Conservation (phyloP, 2,888 invertebrate species). For the Ptilodon capucinus region DNA sequence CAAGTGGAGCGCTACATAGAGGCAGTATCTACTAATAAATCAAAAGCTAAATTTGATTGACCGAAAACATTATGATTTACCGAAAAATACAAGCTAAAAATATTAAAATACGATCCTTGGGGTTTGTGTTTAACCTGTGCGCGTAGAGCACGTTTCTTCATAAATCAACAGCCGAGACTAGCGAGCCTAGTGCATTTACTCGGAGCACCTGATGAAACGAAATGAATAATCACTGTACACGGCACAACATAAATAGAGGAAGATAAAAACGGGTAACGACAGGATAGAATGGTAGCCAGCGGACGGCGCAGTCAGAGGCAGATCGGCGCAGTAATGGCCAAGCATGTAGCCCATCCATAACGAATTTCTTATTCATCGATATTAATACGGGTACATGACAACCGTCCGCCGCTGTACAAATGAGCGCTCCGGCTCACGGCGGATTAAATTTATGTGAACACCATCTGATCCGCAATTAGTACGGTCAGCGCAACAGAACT, state of each 20-base stretch:
- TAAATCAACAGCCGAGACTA: conserved; percentile 44
- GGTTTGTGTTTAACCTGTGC: conserved; percentile 5
- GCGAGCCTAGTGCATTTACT: conserved; percentile 32
- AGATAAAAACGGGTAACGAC: conserved; percentile 67
- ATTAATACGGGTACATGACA: conserved; percentile 79
- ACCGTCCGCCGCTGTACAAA: conserved; percentile 75
- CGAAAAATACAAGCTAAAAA: too few species aligned
- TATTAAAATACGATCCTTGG: neutral
- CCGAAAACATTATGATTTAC: too few species aligned
- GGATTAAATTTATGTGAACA: conserved; percentile 78
- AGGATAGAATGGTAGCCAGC: conserved; percentile 65
- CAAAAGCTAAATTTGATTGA: too few species aligned
- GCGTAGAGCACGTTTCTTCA: conserved; percentile 33
- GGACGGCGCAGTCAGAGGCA: conserved; percentile 54
- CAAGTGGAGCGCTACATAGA: too few species aligned
- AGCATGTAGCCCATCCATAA: conserved; percentile 79
- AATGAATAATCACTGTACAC: conserved; percentile 50
- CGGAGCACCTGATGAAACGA: conserved; percentile 37
- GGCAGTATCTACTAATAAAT: too few species aligned
- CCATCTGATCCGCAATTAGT: conserved; percentile 75
- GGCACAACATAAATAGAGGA: conserved; percentile 62
- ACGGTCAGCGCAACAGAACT: conserved; percentile 50
- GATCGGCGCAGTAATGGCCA: conserved; percentile 67
- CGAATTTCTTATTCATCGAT: conserved; percentile 82
- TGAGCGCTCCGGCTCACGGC: conserved; percentile 71